A percentile compares a stretch with the other conserved stretches of the same genome.
These are phyloP conservation scores for Lutraria lutraria DNA, from an alignment of 2,888 invertebrate genomes.

Conservation along the genomic window DNA sequence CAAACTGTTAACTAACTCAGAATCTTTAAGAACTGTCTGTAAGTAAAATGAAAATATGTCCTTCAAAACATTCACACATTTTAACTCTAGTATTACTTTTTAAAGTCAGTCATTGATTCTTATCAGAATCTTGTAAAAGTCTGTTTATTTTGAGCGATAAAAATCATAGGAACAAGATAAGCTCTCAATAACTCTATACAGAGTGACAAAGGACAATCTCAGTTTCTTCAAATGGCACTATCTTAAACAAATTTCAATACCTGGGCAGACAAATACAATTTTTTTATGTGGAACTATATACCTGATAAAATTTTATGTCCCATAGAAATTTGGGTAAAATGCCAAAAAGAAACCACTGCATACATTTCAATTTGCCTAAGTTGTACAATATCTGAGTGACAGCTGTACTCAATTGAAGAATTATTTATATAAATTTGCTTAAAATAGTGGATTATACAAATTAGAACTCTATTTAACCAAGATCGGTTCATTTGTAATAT, in stretches of 20 bases:
- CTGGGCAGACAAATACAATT: not conserved
- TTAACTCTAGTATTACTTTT: not conserved
- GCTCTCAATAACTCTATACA: slow-evolving; percentile 34
- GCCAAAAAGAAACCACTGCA: not conserved
- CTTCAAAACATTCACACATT: not conserved
- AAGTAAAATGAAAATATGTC: not conserved
- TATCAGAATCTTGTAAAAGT: slow-evolving; percentile 8
- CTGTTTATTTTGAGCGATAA: slow-evolving; percentile 28
- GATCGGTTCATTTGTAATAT: too few relatives aligned
- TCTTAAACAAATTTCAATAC: slow-evolving; percentile 48
- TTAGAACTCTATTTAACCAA: too few relatives aligned
- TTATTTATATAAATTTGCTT: too few relatives aligned
- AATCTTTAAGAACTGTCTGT: too few relatives aligned
- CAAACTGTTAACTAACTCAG: too few relatives aligned
- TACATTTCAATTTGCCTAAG: not conserved
- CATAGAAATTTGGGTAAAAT: not conserved
- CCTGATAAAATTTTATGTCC: not conserved
- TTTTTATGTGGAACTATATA: not conserved
- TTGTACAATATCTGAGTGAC: not conserved
- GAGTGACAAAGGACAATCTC: slow-evolving; percentile 52
- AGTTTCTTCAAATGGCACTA: slow-evolving; percentile 52
- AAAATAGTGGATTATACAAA: too few relatives aligned
- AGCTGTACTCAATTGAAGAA: not conserved
- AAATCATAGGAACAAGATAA: slow-evolving; percentile 18
- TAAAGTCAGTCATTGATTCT: not conserved